These are phyloP conservation scores for Tachypleus tridentatus DNA, from an alignment of 1,140 invertebrate genomes.

Conservation along the genomic window DNA sequence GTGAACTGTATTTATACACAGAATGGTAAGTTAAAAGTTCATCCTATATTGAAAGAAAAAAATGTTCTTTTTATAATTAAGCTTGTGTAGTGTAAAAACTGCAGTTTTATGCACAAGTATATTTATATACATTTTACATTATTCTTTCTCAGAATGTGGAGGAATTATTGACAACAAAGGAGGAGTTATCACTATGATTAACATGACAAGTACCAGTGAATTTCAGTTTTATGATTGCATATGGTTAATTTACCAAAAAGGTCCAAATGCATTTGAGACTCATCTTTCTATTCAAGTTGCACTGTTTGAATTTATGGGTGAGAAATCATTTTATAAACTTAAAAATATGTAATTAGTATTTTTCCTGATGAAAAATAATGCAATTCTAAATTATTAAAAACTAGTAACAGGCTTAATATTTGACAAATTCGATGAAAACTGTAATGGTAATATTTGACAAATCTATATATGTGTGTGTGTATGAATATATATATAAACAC, in stretches of 20 bases:
- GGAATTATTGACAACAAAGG: constrained; percentile 57
- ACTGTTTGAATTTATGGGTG: constrained; percentile 52
- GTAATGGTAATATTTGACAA: too few species aligned
- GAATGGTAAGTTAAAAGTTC: too few species aligned
- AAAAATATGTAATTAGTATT: constrained; percentile 4
- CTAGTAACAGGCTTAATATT: too few species aligned
- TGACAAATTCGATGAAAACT: too few species aligned
- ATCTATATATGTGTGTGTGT: too few species aligned
- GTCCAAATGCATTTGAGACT: constrained; percentile 30
- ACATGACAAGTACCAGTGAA: constrained; percentile 47
- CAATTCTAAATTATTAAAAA: background rate
- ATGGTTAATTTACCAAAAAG: constrained; percentile 49
- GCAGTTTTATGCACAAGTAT: too few species aligned
- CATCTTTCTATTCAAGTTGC: constrained; percentile 54
- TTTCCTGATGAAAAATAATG: constrained; percentile 30
- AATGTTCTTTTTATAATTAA: too few species aligned
- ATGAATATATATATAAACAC: too few species aligned
- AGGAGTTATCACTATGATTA: constrained; percentile 62
- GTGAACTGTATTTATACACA: too few species aligned
- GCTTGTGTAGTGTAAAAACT: too few species aligned
- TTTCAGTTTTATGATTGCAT: constrained; percentile 49
- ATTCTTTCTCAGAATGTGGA: constrained; percentile 54
- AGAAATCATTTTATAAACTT: constrained; percentile 11
- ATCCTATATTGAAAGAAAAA: too few species aligned
- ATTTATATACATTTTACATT: too few species aligned